Base-by-base conservation (phyloP, 2,888 invertebrate species). In the Caenorhabditis wallacei region DNA sequence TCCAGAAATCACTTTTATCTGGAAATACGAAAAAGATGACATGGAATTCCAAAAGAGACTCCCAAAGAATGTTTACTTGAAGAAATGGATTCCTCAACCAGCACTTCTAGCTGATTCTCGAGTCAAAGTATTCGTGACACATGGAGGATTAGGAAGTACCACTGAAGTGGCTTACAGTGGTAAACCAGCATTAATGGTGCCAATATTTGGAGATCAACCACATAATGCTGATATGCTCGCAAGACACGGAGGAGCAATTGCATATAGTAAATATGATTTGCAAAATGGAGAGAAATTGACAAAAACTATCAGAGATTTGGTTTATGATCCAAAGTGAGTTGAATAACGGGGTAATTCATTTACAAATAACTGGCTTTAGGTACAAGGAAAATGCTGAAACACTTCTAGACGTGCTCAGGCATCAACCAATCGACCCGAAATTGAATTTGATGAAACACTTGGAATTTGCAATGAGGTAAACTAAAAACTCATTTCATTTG, bases 341-440 rank as follows among this genome's bases (percentile, higher is more conserved):
- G n/a, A n/a, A n/a, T n/a, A n/a, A n/a, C n/a, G n/a, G n/a, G n/a
- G n/a, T n/a, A n/a, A n/a, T n/a, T n/a, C n/a, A n/a, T n/a, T n/a
- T n/a, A n/a, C n/a, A n/a, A n/a, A n/a, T n/a, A n/a, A n/a, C n/a
- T n/a, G n/a, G n/a, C n/a, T n/a, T n/a, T n/a, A n/a, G n/a, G n/a
- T n/a, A n/a, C n/a, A n/a, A n/a, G n/a, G n/a, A n/a, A n/a, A n/a
- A n/a, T 80, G 18, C 7, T 69, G 56, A 20, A 64, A 51, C n/a
- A n/a, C n/a, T n/a, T n/a, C n/a, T n/a, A n/a, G n/a, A 80, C n/a
- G n/a, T n/a, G n/a, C n/a, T n/a, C n/a, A n/a, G n/a, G n/a, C n/a
- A 80, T 30, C 80, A 80, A 22, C 80, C 80, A 26, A 69, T 69
- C 20, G 80, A 80, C 40, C 80, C 80, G 5, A 80, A 69, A 30